Percentiles rank a stretch among this genome's conserved stretches.
These are phyloP conservation scores for Drosophila kokeensis DNA, from an alignment of 2,888 invertebrate genomes.

Conservation along the genomic window DNA sequence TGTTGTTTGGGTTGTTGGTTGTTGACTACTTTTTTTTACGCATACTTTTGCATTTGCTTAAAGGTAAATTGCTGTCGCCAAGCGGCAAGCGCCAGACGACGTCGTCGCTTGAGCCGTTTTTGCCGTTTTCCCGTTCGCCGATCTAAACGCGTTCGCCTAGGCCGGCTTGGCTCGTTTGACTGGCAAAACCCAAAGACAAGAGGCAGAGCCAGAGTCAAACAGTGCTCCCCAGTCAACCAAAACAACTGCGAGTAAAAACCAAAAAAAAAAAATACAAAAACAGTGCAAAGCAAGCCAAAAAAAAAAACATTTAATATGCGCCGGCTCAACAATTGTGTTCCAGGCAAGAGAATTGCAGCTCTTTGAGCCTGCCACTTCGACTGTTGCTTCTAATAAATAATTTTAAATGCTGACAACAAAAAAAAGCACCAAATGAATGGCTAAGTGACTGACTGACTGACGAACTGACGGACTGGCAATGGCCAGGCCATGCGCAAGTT, in stretches of 20 bases:
- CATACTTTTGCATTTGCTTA: constrained; percentile 78
- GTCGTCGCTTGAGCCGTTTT: constrained; percentile 16
- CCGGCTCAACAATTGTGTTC: constrained; percentile 15
- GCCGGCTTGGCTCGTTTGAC: constrained; percentile 80
- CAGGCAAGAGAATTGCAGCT: constrained; percentile 30
- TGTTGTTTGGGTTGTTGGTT: constrained; percentile 35
- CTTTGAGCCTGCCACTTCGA: constrained; percentile 20
- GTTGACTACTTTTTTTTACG: constrained; percentile 61
- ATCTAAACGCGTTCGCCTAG: constrained; percentile 65
- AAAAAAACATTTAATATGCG: constrained; percentile 67
- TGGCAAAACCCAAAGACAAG: constrained; percentile 56
- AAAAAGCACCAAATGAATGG: constrained; percentile 30
- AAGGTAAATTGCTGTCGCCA: constrained; percentile 81
- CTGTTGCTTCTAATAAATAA: constrained; percentile 78
- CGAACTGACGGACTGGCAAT: constrained; percentile 15
- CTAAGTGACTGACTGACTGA: constrained; percentile 3
- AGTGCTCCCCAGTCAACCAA: constrained; percentile 19
- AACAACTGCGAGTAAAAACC: neutral
- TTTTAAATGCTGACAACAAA: constrained; percentile 74
- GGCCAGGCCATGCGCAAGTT: constrained; percentile 47
- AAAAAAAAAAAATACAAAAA: constrained; percentile 17
- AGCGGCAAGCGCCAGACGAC: constrained; percentile 62
- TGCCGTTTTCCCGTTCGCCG: constrained; percentile 22
- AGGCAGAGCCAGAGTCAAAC: constrained; percentile 28
- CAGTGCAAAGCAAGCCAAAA: constrained; percentile 44